Conservation (phyloP, 2,113 vertebrate species). For the Cynoglossus semilaevis region DNA sequence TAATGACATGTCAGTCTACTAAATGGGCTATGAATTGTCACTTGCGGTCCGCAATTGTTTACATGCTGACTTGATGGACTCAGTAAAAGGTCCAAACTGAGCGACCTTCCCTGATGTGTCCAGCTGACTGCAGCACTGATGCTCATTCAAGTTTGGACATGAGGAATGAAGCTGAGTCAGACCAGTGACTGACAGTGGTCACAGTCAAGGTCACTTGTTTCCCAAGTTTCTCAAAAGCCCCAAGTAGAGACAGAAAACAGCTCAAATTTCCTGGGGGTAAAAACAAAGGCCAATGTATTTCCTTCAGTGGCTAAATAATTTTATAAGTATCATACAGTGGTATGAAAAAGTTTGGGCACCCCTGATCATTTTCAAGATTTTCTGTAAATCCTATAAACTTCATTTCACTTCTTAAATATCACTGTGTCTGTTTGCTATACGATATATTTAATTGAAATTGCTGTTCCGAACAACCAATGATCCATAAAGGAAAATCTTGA, state of each 20-base stretch:
- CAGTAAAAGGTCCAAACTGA: conserved; percentile 17
- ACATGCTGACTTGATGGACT: conserved; percentile 28
- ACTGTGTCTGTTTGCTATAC: too few relatives aligned
- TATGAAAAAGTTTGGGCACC: too few relatives aligned
- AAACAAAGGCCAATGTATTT: neutral
- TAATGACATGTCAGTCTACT: neutral
- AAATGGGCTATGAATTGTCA: conserved; percentile 1
- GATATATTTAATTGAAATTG: too few relatives aligned
- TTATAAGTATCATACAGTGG: too few relatives aligned
- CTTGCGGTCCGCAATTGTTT: conserved; percentile 3
- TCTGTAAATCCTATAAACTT: too few relatives aligned
- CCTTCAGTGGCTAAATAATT: neutral
- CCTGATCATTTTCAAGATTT: too few relatives aligned
- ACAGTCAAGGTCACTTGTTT: conserved; percentile 60
- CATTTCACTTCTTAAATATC: too few relatives aligned
- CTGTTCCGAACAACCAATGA: too few relatives aligned
- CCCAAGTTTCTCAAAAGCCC: too few relatives aligned
- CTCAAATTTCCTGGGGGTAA: conserved; percentile 19
- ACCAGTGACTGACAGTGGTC: conserved; percentile 48
- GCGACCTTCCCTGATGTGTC: conserved; percentile 59
- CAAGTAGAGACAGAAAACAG: conserved; percentile 10
- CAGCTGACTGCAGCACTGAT: conserved; percentile 60
- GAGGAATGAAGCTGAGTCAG: conserved; percentile 62
- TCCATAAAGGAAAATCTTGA: too few relatives aligned
- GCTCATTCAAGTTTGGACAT: conserved; percentile 33